Evolutionary conservation across 1,140 invertebrate genomes (phyloP).

Genomic region (Drosophila pseudoananassae): DNA sequence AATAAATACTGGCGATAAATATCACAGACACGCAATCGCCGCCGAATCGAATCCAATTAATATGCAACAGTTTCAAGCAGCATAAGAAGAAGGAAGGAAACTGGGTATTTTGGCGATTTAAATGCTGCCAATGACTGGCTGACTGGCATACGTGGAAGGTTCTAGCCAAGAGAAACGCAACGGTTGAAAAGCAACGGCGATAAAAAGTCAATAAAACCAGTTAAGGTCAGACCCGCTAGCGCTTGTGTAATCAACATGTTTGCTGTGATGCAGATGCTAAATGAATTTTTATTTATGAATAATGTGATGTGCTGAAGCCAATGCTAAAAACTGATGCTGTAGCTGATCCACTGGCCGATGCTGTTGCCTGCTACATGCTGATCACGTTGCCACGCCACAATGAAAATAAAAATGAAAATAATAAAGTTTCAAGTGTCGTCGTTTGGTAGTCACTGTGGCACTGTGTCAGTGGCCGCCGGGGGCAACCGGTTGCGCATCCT

Average conservation of each 20-base stretch:
- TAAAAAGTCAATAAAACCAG: constrained; percentile 80
- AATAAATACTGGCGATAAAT: constrained; percentile 58
- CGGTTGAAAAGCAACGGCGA: constrained; percentile 27
- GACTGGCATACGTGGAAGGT: constrained; percentile 60
- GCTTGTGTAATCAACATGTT: constrained; percentile 81
- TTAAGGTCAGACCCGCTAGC: constrained; percentile 65
- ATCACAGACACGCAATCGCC: constrained; percentile 42
- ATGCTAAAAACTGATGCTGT: constrained; percentile 21
- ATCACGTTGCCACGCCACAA: constrained; percentile 73
- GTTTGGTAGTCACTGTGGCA: constrained; percentile 67
- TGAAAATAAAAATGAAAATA: constrained; percentile 74
- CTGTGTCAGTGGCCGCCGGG: constrained; percentile 76
- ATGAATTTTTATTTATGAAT: constrained; percentile 79
- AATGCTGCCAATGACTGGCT: constrained; percentile 40
- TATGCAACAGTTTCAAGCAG: constrained; percentile 56
- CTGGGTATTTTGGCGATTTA: constrained; percentile 24
- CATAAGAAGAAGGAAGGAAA: constrained; percentile 44
- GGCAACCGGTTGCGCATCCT: constrained; percentile 83
- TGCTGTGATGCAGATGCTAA: constrained; percentile 69
- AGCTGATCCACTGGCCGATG: constrained; percentile 50
- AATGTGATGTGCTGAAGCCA: constrained; percentile 55
- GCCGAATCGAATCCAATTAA: constrained; percentile 62
- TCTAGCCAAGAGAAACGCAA: constrained; percentile 52
- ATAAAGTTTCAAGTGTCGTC: constrained; percentile 77
- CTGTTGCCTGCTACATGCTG: constrained; percentile 48